A percentile compares a stretch with the other conserved stretches of the same genome.
Evolutionary conservation across 1,140 invertebrate species (phyloP).

Genomic region (Drosophila arizonae): DNA sequence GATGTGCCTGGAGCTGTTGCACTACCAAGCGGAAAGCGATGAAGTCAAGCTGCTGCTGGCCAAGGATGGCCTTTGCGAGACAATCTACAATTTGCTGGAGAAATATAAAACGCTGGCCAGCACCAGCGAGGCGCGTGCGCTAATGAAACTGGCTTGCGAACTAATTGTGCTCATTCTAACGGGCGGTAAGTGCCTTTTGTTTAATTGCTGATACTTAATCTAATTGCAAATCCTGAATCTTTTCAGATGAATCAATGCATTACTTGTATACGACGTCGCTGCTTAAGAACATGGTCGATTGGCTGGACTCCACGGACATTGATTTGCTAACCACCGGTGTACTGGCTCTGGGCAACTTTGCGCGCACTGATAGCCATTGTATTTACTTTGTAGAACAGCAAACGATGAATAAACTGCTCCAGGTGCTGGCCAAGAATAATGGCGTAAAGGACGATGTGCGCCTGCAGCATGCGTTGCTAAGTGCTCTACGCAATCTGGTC

Average conservation of each 20-base stretch:
- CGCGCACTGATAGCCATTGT: conserved; percentile 92
- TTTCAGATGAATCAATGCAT: conserved; percentile 93
- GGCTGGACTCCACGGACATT: conserved; percentile 89
- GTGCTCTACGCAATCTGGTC: conserved; percentile 91
- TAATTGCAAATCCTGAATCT: not conserved
- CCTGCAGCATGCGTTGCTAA: conserved; percentile 92
- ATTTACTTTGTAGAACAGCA: conserved; percentile 91
- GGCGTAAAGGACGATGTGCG: conserved; percentile 86
- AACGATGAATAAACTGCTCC: conserved; percentile 89
- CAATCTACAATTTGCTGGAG: conserved; percentile 89
- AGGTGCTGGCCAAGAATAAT: conserved; percentile 85
- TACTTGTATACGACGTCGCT: conserved; percentile 86
- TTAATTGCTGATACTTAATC: not conserved
- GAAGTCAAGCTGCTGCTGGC: conserved; percentile 90
- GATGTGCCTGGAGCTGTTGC: conserved; percentile 89
- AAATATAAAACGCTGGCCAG: conserved; percentile 86
- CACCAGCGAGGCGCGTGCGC: conserved; percentile 87
- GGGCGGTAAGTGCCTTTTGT: conserved; percentile 86
- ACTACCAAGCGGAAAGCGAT: conserved; percentile 90
- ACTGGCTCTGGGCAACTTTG: conserved; percentile 94
- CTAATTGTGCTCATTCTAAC: conserved; percentile 92
- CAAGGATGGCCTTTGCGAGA: conserved; percentile 88
- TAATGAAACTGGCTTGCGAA: conserved; percentile 93
- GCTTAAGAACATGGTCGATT: conserved; percentile 86
- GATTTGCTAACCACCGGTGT: conserved; percentile 91